These are phyloP conservation scores for Drosophila orena DNA, from an alignment of 1,140 invertebrate species.

Conservation along the genomic window DNA sequence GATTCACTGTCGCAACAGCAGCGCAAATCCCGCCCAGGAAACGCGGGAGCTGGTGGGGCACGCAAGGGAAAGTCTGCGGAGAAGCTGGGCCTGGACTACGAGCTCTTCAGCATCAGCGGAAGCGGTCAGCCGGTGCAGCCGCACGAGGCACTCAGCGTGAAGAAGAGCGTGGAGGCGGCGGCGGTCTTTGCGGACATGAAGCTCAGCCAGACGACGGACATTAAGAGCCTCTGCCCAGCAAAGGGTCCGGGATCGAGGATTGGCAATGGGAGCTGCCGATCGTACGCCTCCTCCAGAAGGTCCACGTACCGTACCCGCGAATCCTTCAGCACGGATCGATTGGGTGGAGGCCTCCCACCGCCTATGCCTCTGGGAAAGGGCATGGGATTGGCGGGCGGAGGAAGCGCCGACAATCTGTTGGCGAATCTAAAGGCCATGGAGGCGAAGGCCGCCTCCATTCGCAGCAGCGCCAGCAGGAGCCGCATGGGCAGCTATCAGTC, in stretches of 20 bases:
- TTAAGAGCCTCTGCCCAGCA: constrained; percentile 72
- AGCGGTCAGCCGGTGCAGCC: constrained; percentile 85
- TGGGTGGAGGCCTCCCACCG: constrained; percentile 22
- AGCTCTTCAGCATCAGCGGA: constrained; percentile 86
- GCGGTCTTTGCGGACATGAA: constrained; percentile 91
- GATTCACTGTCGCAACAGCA: constrained; percentile 70
- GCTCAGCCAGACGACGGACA: constrained; percentile 84
- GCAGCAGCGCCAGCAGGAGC: constrained; percentile 61
- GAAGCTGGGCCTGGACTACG: constrained; percentile 89
- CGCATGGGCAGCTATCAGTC: constrained; percentile 80
- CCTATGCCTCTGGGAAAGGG: constrained; percentile 21
- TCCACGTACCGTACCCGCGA: constrained; percentile 66
- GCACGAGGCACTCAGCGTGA: constrained; percentile 92
- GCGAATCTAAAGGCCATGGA: constrained; percentile 77
- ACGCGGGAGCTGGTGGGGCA: constrained; percentile 1
- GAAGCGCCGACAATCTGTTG: constrained; percentile 77
- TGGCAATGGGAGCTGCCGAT: constrained; percentile 57
- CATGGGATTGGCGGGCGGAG: constrained; percentile 1
- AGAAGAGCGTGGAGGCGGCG: constrained; percentile 94
- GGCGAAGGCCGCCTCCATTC: constrained; percentile 60
- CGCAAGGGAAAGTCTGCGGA: constrained; percentile 84
- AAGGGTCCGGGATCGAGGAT: constrained; percentile 11
- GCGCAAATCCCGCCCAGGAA: constrained; percentile 43
- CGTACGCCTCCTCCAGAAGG: constrained; percentile 52
- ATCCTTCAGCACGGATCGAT: constrained; percentile 67